These are phyloP conservation scores for Neria commutata DNA, from an alignment of 2,888 invertebrate genomes.

Conservation along the genomic window DNA sequence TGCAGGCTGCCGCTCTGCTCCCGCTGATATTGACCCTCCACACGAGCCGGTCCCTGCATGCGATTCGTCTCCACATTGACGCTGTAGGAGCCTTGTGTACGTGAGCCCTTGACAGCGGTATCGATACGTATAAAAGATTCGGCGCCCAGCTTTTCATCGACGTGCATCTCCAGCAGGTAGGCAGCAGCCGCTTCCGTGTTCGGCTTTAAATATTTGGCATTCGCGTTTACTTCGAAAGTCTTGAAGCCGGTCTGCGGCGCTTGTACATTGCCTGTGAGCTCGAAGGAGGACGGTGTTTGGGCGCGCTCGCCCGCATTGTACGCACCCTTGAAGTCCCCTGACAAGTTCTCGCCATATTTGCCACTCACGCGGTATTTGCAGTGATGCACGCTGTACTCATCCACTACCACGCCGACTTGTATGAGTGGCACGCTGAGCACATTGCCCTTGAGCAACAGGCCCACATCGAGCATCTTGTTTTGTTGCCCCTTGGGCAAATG, in stretches of 20 bases:
- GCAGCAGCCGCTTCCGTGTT: constrained; percentile 32
- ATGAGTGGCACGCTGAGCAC: constrained; percentile 51
- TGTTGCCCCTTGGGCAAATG: constrained; percentile 54
- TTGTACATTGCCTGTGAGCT: constrained; percentile 63
- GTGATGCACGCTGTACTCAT: constrained; percentile 44
- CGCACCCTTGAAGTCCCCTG: constrained; percentile 62
- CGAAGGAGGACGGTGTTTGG: constrained; percentile 62
- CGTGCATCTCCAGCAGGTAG: constrained; percentile 37
- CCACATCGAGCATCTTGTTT: constrained; percentile 43
- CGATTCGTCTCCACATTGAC: constrained; percentile 40
- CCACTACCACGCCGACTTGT: constrained; percentile 46
- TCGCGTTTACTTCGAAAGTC: constrained; percentile 47
- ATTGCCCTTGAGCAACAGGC: constrained; percentile 46
- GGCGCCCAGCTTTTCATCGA: constrained; percentile 39
- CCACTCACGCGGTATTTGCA: constrained; percentile 62
- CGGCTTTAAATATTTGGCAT: constrained; percentile 53
- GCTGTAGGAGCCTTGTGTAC: constrained; percentile 42
- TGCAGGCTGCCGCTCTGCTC: constrained; percentile 40
- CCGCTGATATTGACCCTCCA: constrained; percentile 46
- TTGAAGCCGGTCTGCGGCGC: constrained; percentile 68
- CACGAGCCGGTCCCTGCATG: constrained; percentile 41
- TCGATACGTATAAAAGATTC: constrained; percentile 41
- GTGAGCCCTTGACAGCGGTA: constrained; percentile 39
- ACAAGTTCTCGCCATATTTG: constrained; percentile 63
- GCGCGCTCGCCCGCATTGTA: constrained; percentile 54